phyloP scores from a whole-genome alignment of 2,113 vertebrate species.

The Scopus umbretta region DNA sequence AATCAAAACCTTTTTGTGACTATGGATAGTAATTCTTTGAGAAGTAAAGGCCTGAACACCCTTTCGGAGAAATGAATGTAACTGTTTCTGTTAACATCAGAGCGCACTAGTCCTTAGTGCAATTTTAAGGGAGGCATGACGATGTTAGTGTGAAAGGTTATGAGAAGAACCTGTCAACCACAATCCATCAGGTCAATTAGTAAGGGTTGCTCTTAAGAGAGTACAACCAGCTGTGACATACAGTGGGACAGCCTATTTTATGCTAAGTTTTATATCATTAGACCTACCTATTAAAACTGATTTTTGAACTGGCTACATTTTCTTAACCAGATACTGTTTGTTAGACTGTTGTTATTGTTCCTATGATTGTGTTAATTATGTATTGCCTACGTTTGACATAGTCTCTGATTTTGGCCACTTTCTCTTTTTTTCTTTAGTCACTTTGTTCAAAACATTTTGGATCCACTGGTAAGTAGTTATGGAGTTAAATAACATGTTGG shows the following conservation, averaged over 20 bases:
- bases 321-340: neutral
- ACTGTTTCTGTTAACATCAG: neutral
- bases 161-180: neutral
- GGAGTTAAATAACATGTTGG: neutral
- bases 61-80: neutral
- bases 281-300: neutral
- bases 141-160: neutral
- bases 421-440: neutral
- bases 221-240: neutral
- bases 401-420: neutral
- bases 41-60: neutral
- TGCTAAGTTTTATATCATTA: neutral
- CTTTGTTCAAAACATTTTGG: neutral
- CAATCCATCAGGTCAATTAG: neutral
- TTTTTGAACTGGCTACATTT: neutral
- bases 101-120: neutral
- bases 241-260: neutral
- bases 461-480: neutral
- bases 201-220: neutral
- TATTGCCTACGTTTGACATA: neutral
- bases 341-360: neutral
- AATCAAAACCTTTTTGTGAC: neutral
- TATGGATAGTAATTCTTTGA: neutral
- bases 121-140: neutral
- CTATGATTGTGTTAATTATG: neutral